Base-by-base conservation (phyloP, 2,113 vertebrate genomes). In the Grammomys dolichurus region DNA sequence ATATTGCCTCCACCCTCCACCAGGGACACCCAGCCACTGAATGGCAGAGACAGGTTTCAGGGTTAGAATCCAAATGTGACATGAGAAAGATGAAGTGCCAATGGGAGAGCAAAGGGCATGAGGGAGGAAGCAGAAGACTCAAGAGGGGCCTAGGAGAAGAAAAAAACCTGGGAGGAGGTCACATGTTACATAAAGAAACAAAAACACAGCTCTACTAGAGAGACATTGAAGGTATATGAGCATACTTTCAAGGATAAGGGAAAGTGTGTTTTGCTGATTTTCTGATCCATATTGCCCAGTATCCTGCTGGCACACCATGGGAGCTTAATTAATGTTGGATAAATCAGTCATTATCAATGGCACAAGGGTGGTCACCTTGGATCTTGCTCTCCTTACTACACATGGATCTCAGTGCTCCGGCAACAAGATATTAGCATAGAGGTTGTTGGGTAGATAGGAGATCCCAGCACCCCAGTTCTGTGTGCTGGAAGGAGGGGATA, bases 271-370 rank as follows among this genome's bases (percentile, higher is more conserved):
- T 56, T 43, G 3, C 54, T 73, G 60, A n/a, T 48, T 17, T 73
- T 3, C 0, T n/a, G 26, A 26, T 63, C 48, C 33, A n/a, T 85
- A 51, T 28, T 90, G 36, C 73, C 40, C 63, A 3, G 5, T 63
- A 26, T 14, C 16, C 17, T 19, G 10, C 72, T 56, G 33, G 19
- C 9, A 51, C 14, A 24, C 0, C 20, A 43, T 5, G 69, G 75
- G n/a, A 31, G 26, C 19, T 81, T 67, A 43, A 19, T 56, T 46
- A 9, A 20, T 72, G 19, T 54, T 82, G 8, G 89, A n/a, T 51
- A 20, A 70, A 51, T 51, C 26, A 9, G 0, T n/a, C 43, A 7
- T 1, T 28, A 56, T 0, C 7, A 51, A 7, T 0, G 12, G 40
- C 51, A 70, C n/a, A n/a, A 90, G 36, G 9, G 4, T 48, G 28